Conservation (phyloP, 2,888 invertebrate species). For the Cryptus armator region DNA sequence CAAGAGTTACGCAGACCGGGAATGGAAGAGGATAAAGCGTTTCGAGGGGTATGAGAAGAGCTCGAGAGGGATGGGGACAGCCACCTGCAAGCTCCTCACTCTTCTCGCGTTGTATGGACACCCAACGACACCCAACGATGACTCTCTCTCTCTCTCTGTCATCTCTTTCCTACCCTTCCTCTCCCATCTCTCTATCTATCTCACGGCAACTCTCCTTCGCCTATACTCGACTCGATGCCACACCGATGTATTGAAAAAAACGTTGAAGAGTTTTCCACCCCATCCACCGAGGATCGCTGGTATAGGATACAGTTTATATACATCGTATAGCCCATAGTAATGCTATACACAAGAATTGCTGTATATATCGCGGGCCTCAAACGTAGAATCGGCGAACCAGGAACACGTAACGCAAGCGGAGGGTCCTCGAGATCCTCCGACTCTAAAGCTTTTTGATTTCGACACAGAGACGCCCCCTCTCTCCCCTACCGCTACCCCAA, state of each 20-base stretch:
- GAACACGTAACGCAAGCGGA: slow-evolving; percentile 68
- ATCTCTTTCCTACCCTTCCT: neutral
- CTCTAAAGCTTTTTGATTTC: slow-evolving; percentile 72
- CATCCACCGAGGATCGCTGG: slow-evolving; percentile 4
- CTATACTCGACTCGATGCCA: slow-evolving; percentile 24
- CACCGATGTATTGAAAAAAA: slow-evolving; percentile 18
- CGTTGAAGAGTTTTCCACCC: slow-evolving; percentile 13
- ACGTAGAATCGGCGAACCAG: slow-evolving; percentile 28
- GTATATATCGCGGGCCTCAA: neutral
- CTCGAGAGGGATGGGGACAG: slow-evolving; percentile 52
- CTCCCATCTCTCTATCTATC: neutral
- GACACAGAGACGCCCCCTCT: slow-evolving; percentile 1
- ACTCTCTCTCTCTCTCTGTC: neutral
- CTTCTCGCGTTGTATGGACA: slow-evolving; percentile 31
- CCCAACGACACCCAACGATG: too few species aligned
- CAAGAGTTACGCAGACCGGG: slow-evolving; percentile 23
- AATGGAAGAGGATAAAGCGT: slow-evolving; percentile 4
- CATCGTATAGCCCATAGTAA: neutral
- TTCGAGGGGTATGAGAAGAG: neutral
- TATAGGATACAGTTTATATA: neutral
- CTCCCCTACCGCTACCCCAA: neutral
- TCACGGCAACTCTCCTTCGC: slow-evolving; percentile 11
- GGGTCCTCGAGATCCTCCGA: slow-evolving; percentile 74
- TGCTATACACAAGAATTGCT: neutral
- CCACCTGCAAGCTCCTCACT: slow-evolving; percentile 39